These are phyloP conservation scores for Myotis vivesi DNA, from an alignment of 2,797 vertebrate genomes.

Conservation along the genomic window DNA sequence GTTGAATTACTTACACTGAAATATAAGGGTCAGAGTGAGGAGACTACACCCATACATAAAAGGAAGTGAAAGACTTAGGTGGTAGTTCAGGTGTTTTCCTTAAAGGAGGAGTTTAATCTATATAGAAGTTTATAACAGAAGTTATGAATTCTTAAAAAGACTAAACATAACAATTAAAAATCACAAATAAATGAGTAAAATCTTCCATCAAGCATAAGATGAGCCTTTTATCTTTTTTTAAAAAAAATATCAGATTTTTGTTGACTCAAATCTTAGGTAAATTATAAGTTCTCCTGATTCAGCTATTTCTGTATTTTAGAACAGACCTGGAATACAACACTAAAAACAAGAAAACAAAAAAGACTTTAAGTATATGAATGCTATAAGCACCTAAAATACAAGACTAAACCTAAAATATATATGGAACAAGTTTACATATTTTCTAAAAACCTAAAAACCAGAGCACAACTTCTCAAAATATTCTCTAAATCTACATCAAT, in stretches of 20 bases:
- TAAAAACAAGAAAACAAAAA: background rate
- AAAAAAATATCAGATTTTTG: background rate
- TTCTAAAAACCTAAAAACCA: slow-evolving; percentile 26
- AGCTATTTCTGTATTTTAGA: slow-evolving; percentile 52
- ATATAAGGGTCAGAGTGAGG: background rate
- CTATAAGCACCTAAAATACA: background rate
- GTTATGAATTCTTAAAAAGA: background rate
- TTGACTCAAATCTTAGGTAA: background rate
- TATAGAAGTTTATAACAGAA: background rate
- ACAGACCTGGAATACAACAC: background rate
- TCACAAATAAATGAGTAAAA: background rate
- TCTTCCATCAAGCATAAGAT: background rate
- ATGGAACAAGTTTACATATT: background rate
- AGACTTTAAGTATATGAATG: background rate
- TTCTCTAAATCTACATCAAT: background rate
- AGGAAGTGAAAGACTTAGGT: background rate
- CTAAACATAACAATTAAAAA: background rate
- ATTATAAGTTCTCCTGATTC: slow-evolving; percentile 34
- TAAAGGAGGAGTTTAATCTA: background rate
- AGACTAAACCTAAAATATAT: background rate
- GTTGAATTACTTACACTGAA: background rate
- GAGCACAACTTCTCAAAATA: slow-evolving; percentile 30
- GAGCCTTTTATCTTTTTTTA: background rate
- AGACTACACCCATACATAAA: background rate
- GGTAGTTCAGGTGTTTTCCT: background rate